Evolutionary conservation across 2,888 invertebrate species (phyloP).

Genomic region (Drymonia ruficornis): DNA sequence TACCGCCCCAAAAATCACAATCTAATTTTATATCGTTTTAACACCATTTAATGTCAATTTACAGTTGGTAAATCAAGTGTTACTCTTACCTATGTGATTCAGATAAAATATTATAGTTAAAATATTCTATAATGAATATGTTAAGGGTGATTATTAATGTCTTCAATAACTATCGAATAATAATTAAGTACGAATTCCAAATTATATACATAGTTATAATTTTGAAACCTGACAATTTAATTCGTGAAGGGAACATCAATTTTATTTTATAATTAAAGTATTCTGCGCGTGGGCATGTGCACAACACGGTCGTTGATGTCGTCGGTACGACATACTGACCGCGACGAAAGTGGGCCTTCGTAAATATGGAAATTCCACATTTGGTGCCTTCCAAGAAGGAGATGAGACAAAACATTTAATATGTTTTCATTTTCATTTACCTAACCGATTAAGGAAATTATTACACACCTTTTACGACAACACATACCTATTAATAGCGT

Average conservation of each 20-base stretch:
- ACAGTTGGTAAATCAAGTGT: no score
- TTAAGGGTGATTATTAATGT: neutral
- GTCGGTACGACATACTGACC: conserved; percentile 42
- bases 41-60: no score
- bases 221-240: neutral
- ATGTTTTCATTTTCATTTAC: conserved; percentile 36
- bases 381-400: conserved; percentile 12
- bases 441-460: neutral
- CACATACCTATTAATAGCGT: neutral
- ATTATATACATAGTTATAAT: neutral
- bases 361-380: conserved; percentile 33
- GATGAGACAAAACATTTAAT: conserved; percentile 7
- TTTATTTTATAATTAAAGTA: conserved; percentile 1
- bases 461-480: neutral
- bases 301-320: conserved; percentile 18
- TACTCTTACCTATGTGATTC: no score
- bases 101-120: no score
- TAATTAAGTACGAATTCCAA: neutral
- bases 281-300: conserved; percentile 5
- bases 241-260: neutral
- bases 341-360: conserved; percentile 19
- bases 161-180: no score
- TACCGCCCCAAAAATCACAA: no score
- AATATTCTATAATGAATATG: no score
- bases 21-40: no score